Evolutionary conservation across 2,797 vertebrate genomes (phyloP).

Genomic region (Scarus forsteni): DNA sequence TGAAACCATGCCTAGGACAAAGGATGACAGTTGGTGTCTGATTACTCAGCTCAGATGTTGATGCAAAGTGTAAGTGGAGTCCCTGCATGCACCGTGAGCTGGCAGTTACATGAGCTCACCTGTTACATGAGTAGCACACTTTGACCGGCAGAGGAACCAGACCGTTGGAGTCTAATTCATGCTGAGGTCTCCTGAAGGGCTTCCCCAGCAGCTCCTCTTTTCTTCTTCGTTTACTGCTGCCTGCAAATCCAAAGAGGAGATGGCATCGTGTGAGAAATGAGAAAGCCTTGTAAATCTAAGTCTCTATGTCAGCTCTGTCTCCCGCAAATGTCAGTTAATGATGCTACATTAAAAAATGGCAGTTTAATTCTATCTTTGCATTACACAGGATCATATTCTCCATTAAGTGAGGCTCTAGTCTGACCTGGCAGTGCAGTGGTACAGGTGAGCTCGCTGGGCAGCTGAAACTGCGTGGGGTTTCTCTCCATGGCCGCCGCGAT

Average conservation of each 20-base stretch:
- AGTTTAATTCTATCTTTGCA: too few relatives aligned
- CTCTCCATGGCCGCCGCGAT: constrained; percentile 98
- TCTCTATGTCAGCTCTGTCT: too few relatives aligned
- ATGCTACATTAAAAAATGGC: too few relatives aligned
- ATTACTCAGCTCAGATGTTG: too few relatives aligned
- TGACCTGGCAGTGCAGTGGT: constrained; percentile 96
- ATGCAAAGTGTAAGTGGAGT: too few relatives aligned
- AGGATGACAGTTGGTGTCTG: too few relatives aligned
- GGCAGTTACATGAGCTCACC: constrained; percentile 84
- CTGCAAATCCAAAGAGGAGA: constrained; percentile 73
- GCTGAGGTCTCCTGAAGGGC: constrained; percentile 94
- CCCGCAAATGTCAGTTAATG: too few relatives aligned
- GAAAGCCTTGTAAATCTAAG: not conserved
- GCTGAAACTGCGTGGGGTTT: constrained; percentile 97
- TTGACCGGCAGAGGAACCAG: constrained; percentile 95
- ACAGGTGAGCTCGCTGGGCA: constrained; percentile 97
- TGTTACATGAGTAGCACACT: constrained; percentile 97
- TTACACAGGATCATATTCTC: too few relatives aligned
- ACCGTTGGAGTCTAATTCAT: constrained; percentile 95
- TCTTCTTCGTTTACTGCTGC: constrained; percentile 95
- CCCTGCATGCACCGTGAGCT: not conserved
- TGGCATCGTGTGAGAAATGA: not conserved
- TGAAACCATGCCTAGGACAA: too few relatives aligned
- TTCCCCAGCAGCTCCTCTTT: constrained; percentile 96
- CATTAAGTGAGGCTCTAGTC: constrained; percentile 28